Percentiles rank a stretch among this genome's conserved stretches.
phyloP scores from a whole-genome alignment of 2,113 vertebrate genomes.

The Heterotis niloticus region DNA sequence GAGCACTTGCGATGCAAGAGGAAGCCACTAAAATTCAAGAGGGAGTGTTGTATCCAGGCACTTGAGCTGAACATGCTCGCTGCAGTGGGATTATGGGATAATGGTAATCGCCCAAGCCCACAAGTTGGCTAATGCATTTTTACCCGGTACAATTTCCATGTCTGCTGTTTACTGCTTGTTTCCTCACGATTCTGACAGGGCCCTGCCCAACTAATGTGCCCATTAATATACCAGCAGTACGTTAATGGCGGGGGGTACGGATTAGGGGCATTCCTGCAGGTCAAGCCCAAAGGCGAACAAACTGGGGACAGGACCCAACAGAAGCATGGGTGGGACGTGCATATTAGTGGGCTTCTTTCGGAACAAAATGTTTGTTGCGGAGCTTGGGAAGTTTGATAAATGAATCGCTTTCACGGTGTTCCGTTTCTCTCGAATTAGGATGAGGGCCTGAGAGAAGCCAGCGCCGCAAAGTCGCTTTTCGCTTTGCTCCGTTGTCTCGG shows the following conservation, averaged over 20 bases:
- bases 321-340: conserved; percentile 19
- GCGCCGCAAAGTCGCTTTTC: not conserved
- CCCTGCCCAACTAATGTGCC: not conserved
- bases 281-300: conserved; percentile 14
- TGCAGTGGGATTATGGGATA: not conserved
- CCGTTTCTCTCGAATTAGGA: not conserved
- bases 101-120: not conserved
- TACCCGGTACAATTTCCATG: not conserved
- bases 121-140: conserved; percentile 12
- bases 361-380: not conserved
- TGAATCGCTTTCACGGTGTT: too few species aligned
- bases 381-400: not conserved
- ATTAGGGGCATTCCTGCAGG: not conserved
- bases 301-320: conserved; percentile 6
- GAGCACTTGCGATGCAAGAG: not conserved
- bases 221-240: not conserved
- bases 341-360: not conserved
- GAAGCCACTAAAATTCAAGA: not conserved
- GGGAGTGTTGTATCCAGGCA: not conserved
- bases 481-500: not conserved
- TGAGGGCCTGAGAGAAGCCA: not conserved
- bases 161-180: not conserved
- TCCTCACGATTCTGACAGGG: not conserved
- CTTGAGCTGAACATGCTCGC: not conserved
- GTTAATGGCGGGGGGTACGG: not conserved